Evolutionary conservation across 2,888 invertebrate species (phyloP), one percentile per base, ranked within the genome.

Genomic region (Pecten maximus): DNA sequence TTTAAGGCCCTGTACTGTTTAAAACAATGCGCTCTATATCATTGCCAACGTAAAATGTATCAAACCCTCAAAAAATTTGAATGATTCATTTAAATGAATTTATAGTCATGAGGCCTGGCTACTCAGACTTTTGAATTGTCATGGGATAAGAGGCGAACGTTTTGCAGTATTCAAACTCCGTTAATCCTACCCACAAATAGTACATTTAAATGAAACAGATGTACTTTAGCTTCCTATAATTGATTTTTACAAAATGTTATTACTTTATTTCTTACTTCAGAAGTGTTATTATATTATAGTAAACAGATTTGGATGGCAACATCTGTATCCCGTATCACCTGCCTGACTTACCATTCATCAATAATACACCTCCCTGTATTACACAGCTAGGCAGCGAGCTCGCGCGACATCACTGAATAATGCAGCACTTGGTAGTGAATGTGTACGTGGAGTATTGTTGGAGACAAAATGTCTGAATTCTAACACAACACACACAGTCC

Each of bases 381-480:
- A 35, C 74, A 74, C 8, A 74, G 28, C 74, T 35, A 74, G 74
- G 74, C 74, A 35, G 44, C 44, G 8, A 35, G 74, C 74, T 0
- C 12, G 1, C 74, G 74, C 74, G 74, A 74, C 74, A 10, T 28
- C 15, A 28, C 74, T 74, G 74, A 74, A 74, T 74, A 35, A 74
- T 74, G 74, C 74, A 74, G 10, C 10, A 35, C 35, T 23, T 12
- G 3, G 19, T 54, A 74, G 35, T 2, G 28, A 74, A 28, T 74
- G 23, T 35, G 28, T 74, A 74, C 35, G 23, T n/a, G n/a, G n/a
- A 35, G 35, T 35, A 28, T 12, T 35, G 74, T 28, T 74, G 74
- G 74, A 74, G 74, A 74, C 74, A 74, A 74, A 74, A 74, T 28
- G 74, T 74, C 74, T 74, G 12, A 1, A 74, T 74, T 74, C 74